These are phyloP conservation scores for Bombycilla garrulus DNA, from an alignment of 2,113 vertebrate species.

Conservation along the genomic window DNA sequence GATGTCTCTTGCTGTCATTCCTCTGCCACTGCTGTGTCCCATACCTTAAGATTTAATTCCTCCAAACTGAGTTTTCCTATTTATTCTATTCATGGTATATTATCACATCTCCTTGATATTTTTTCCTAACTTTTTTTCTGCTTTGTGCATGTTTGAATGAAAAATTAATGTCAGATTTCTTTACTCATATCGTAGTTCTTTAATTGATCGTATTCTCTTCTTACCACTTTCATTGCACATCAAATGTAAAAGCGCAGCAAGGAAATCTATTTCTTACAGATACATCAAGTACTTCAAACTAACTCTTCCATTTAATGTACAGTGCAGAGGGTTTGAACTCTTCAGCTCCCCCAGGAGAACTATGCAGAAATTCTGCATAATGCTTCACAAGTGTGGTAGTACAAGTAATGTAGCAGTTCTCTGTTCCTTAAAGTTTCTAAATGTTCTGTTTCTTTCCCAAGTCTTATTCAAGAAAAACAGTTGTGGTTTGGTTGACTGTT, in stretches of 20 bases:
- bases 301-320: neutral
- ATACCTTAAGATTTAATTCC: neutral
- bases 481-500: neutral
- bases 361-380: neutral
- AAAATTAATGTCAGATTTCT: neutral
- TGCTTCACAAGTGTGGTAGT: neutral
- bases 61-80: neutral
- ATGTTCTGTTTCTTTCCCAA: neutral
- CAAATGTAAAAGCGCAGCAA: neutral
- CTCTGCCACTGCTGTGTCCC: neutral
- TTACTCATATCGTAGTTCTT: neutral
- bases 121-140: neutral
- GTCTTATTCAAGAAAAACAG: neutral
- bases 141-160: neutral
- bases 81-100: neutral
- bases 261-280: neutral
- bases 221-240: neutral
- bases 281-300: neutral
- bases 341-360: neutral
- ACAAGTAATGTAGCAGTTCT: neutral
- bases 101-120: neutral
- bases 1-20: slow-evolving; percentile 1
- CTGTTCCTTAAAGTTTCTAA: neutral
- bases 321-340: neutral
- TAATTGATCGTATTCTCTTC: neutral